Evolutionary conservation across 2,888 invertebrate genomes (phyloP), one percentile per base, ranked within the genome.

Genomic region (Aporophyla nigra): DNA sequence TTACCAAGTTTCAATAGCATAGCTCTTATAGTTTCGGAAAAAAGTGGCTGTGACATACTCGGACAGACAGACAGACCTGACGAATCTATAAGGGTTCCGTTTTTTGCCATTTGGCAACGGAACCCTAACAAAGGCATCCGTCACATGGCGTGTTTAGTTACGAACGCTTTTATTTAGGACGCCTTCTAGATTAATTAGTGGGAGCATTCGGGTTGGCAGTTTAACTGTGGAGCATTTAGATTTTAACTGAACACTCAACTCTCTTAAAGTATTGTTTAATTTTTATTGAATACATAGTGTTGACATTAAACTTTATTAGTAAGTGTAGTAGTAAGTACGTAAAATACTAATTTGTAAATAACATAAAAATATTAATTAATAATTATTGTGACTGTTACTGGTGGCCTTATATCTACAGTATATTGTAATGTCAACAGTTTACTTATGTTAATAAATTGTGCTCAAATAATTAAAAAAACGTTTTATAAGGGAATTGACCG

Each of bases 211-310:
- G 76, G 68, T 69, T 78, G 61, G 24, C 76, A 75, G 62, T 74
- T 76, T 66, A 78, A 83, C 53, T 46, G 72, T 72, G 53, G 69
- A 77, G 76, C 80, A 81, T 79, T 84, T 82, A 33, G 58, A 87
- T 86, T 82, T 76, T 5, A 53, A 77, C 69, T 80, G 82, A 85
- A 82, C 80, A 62, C 33, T 66, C 46, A 65, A 51, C 24, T 51
- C 27, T 49, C 27, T 68, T 49, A 24, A 24, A 4, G n/a, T 21
- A 21, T 2, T 24, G 12, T 33, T 58, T 72, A 54, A 16, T 24
- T 53, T 53, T 54, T 21, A 24, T 71, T 14, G 21, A 24, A 40
- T 21, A 12, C 10, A 19, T 46, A 46, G 7, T 54, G n/a, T 54
- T 21, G 16, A 21, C 24, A 16, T 43, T 43, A 5, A 43, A 24